These are phyloP conservation scores for Gadopsis bispinosus DNA, from an alignment of 2,797 vertebrate species.

Conservation along the genomic window DNA sequence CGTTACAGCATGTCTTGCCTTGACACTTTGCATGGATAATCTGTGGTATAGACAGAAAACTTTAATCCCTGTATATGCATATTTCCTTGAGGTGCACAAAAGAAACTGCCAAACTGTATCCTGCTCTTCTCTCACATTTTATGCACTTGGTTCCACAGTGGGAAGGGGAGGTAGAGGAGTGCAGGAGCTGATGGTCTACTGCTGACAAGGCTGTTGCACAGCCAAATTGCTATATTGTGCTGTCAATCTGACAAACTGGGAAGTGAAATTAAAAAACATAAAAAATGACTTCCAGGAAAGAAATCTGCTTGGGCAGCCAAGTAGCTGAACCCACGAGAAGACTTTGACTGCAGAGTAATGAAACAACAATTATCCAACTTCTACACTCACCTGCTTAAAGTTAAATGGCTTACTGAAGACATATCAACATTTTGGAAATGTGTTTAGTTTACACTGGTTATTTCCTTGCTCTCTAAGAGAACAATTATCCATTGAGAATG, in stretches of 20 bases:
- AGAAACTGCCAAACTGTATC: slow-evolving; percentile 30
- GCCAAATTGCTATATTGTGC: slow-evolving; percentile 64
- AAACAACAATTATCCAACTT: slow-evolving; percentile 47
- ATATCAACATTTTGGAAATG: slow-evolving; percentile 20
- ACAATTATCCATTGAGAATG: neutral
- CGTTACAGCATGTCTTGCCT: neutral
- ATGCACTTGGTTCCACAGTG: slow-evolving; percentile 19
- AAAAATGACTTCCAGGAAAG: slow-evolving; percentile 47
- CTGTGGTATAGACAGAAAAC: slow-evolving; percentile 16
- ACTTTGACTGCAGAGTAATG: slow-evolving; percentile 23
- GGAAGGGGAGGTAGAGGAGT: slow-evolving; percentile 14
- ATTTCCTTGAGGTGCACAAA: slow-evolving; percentile 28
- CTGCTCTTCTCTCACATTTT: slow-evolving; percentile 23
- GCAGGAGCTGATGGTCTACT: slow-evolving; percentile 40
- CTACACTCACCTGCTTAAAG: slow-evolving; percentile 24
- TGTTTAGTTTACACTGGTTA: neutral
- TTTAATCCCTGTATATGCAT: slow-evolving; percentile 30
- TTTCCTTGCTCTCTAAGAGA: neutral
- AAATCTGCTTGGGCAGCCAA: slow-evolving; percentile 33
- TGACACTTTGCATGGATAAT: slow-evolving; percentile 17
- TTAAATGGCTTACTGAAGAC: slow-evolving; percentile 27
- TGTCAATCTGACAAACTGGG: slow-evolving; percentile 48
- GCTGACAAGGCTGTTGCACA: slow-evolving; percentile 59
- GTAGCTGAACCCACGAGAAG: slow-evolving; percentile 22
- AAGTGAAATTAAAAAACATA: slow-evolving; percentile 52